These are phyloP conservation scores for Heteropelma amictum DNA, from an alignment of 2,888 invertebrate genomes.

Conservation along the genomic window DNA sequence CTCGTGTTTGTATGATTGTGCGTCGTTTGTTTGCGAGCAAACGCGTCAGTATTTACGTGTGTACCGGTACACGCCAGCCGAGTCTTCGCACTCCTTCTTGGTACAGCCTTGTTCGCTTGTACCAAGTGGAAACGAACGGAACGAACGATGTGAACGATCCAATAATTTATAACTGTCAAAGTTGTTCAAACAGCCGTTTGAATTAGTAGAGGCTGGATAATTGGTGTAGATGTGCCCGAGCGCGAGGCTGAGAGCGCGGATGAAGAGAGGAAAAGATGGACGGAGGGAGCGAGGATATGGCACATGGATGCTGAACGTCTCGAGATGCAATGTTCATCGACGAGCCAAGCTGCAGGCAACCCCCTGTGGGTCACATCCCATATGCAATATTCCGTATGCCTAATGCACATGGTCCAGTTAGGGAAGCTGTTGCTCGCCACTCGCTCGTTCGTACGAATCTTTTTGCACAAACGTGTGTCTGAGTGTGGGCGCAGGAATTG, in stretches of 20 bases:
- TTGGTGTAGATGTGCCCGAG: slow-evolving; percentile 52
- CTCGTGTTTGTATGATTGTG: background rate
- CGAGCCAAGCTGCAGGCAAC: slow-evolving; percentile 41
- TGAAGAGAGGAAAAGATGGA: slow-evolving; percentile 28
- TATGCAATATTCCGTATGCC: slow-evolving; percentile 32
- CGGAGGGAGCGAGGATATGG: slow-evolving; percentile 12
- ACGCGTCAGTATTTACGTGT: background rate
- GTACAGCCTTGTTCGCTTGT: slow-evolving; percentile 1
- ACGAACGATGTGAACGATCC: slow-evolving; percentile 41
- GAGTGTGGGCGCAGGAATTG: slow-evolving; percentile 50
- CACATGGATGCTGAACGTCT: slow-evolving; percentile 21
- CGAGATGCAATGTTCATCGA: slow-evolving; percentile 41
- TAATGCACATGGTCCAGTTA: slow-evolving; percentile 43
- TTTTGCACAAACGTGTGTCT: slow-evolving; percentile 1
- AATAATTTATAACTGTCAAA: slow-evolving; percentile 61
- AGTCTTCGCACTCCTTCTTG: background rate
- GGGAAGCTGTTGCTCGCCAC: slow-evolving; percentile 46
- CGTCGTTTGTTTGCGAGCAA: slow-evolving; percentile 3
- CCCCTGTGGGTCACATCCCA: slow-evolving; percentile 40
- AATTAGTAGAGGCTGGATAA: slow-evolving; percentile 61
- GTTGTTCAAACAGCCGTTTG: slow-evolving; percentile 61
- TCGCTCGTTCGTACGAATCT: slow-evolving; percentile 11
- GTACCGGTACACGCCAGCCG: background rate
- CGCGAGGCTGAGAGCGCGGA: slow-evolving; percentile 41
- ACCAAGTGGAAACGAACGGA: slow-evolving; percentile 26